A percentile compares a stretch with the other conserved stretches of the same genome.
phyloP scores from a whole-genome alignment of 2,888 invertebrate genomes.

The Ferrisia virgata region DNA sequence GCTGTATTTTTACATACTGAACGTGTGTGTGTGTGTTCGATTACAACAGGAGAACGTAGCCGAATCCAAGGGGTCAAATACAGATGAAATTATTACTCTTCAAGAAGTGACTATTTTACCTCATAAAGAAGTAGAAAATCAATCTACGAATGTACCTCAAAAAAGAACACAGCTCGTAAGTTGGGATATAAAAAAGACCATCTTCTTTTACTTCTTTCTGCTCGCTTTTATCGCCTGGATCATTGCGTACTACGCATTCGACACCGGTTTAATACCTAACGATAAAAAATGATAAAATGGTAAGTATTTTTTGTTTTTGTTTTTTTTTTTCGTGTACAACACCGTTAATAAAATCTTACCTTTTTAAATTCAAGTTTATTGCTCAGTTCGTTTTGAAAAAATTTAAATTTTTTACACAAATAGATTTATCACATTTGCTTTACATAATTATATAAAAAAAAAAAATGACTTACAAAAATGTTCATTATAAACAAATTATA shows the following conservation, averaged over 20 bases:
- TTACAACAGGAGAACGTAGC: background rate
- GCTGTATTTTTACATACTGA: no score
- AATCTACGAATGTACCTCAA: background rate
- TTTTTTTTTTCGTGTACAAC: background rate
- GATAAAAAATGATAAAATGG: background rate
- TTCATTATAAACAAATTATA: slow-evolving; percentile 37
- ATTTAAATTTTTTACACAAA: background rate
- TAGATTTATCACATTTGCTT: background rate
- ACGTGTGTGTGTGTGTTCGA: no score
- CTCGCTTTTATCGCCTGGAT: background rate
- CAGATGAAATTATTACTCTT: background rate
- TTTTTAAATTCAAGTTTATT: background rate
- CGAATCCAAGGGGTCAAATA: background rate
- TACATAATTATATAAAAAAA: background rate
- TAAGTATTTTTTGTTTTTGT: no score
- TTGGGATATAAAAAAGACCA: background rate
- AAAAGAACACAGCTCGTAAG: background rate
- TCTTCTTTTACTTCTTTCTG: background rate
- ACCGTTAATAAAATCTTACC: background rate
- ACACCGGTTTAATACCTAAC: background rate
- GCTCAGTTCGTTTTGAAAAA: background rate
- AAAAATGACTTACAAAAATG: slow-evolving; percentile 10
- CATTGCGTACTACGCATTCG: background rate
- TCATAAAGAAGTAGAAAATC: background rate
- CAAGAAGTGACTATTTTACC: background rate